These are phyloP conservation scores for Dunckerocampus dactyliophorus DNA, from an alignment of 2,113 vertebrate species.

Conservation along the genomic window DNA sequence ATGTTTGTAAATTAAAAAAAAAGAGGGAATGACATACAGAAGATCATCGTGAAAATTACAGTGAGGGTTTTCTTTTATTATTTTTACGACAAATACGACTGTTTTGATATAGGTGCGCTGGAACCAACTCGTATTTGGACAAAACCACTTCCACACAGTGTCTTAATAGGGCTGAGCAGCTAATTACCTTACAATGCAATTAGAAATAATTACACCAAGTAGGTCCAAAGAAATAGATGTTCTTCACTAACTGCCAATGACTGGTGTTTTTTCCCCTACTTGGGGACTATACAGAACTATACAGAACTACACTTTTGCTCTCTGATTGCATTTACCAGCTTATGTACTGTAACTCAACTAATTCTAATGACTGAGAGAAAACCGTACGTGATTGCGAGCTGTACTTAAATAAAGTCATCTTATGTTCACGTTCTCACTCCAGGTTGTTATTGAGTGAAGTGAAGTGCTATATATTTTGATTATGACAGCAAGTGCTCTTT, in stretches of 20 bases:
- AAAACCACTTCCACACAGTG: conserved; percentile 30
- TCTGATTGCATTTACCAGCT: neutral
- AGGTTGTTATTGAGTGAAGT: neutral
- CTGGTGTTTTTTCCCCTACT: conserved; percentile 2
- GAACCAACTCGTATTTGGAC: conserved; percentile 39
- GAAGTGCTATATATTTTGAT: neutral
- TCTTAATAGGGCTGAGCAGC: conserved; percentile 41
- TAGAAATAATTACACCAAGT: conserved; percentile 51
- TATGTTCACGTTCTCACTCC: neutral
- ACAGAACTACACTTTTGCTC: neutral
- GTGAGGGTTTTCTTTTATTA: conserved; percentile 13
- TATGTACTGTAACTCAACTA: neutral
- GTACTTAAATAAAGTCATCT: neutral
- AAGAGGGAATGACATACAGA: neutral
- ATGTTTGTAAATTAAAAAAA: conserved; percentile 13
- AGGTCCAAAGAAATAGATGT: conserved; percentile 37
- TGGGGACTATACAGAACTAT: too few species aligned
- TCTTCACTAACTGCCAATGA: conserved; percentile 37
- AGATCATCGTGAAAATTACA: conserved; percentile 30
- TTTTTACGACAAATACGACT: conserved; percentile 35
- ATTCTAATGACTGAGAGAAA: too few species aligned
- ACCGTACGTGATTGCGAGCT: neutral
- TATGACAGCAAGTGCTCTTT: neutral
- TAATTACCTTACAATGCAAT: conserved; percentile 55
- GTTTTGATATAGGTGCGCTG: conserved; percentile 25